Evolutionary conservation across 2,113 vertebrate species (phyloP).

Genomic region (Orcinus orca): DNA sequence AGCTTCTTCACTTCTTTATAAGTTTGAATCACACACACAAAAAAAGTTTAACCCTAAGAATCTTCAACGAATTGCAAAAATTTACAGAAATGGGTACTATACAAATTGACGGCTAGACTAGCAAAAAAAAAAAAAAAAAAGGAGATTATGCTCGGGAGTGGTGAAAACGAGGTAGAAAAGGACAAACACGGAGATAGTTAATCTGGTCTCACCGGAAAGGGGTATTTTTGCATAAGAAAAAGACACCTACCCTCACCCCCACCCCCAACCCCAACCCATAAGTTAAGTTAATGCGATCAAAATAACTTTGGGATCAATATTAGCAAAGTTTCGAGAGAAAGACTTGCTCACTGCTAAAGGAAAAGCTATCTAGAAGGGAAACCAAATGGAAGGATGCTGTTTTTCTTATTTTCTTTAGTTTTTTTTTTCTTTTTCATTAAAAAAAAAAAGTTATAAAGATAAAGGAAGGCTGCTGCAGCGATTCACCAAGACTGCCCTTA

Average conservation of each 20-base stretch:
- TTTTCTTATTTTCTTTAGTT: neutral
- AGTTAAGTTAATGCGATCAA: conserved; percentile 67
- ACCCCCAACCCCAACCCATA: conserved; percentile 62
- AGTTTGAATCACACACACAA: conserved; percentile 71
- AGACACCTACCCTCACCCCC: conserved; percentile 67
- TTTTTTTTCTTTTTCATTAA: neutral
- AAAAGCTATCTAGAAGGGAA: conserved; percentile 31
- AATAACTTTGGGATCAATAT: conserved; percentile 76
- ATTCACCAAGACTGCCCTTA: conserved; percentile 5
- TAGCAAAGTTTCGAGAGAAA: conserved; percentile 52
- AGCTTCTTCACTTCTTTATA: conserved; percentile 73
- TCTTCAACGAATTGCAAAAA: conserved; percentile 65
- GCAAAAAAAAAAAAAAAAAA: neutral
- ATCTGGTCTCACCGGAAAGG: conserved; percentile 67
- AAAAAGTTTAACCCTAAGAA: conserved; percentile 69
- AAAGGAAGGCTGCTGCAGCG: conserved; percentile 24
- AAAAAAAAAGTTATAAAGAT: conserved; percentile 29
- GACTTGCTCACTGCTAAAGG: conserved; percentile 20
- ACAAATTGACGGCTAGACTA: conserved; percentile 59
- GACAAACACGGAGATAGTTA: conserved; percentile 59
- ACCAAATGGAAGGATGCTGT: neutral
- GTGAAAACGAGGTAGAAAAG: conserved; percentile 71
- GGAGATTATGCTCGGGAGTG: conserved; percentile 40
- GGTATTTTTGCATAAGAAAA: conserved; percentile 77
- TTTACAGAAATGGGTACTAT: conserved; percentile 67